phyloP scores from a whole-genome alignment of 1,140 invertebrate genomes.

The Bombus impatiens region DNA sequence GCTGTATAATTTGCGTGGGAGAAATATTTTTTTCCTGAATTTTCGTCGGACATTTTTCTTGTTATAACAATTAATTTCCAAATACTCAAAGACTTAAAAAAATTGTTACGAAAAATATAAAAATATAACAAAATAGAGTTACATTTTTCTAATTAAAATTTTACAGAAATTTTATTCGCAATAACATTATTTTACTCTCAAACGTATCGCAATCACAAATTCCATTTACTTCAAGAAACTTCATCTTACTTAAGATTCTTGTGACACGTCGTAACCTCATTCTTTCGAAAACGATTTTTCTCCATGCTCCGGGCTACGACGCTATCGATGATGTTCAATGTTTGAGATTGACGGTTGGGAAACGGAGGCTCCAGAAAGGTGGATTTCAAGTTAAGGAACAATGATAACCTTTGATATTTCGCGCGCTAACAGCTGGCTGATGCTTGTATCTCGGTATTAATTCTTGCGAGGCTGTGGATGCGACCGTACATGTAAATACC shows the following conservation, averaged over 20 bases:
- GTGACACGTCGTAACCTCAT: not conserved
- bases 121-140: not conserved
- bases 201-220: not conserved
- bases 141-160: not conserved
- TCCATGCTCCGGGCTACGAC: not conserved
- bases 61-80: too few species aligned
- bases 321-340: not conserved
- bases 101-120: not conserved
- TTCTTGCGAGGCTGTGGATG: conserved; percentile 44
- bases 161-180: not conserved
- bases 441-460: conserved; percentile 58
- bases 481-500: conserved; percentile 54
- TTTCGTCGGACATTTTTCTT: too few species aligned
- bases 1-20: too few species aligned
- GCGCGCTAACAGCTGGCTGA: conserved; percentile 45
- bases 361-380: conserved; percentile 5
- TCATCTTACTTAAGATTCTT: not conserved
- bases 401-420: conserved; percentile 69
- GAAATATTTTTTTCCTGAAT: not conserved
- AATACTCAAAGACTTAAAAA: not conserved
- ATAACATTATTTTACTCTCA: not conserved
- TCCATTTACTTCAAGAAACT: not conserved
- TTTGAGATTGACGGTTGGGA: not conserved
- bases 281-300: not conserved
- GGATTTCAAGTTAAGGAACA: conserved; percentile 48